These are phyloP conservation scores for Anseranas semipalmata DNA, from an alignment of 2,113 vertebrate species.

Conservation along the genomic window DNA sequence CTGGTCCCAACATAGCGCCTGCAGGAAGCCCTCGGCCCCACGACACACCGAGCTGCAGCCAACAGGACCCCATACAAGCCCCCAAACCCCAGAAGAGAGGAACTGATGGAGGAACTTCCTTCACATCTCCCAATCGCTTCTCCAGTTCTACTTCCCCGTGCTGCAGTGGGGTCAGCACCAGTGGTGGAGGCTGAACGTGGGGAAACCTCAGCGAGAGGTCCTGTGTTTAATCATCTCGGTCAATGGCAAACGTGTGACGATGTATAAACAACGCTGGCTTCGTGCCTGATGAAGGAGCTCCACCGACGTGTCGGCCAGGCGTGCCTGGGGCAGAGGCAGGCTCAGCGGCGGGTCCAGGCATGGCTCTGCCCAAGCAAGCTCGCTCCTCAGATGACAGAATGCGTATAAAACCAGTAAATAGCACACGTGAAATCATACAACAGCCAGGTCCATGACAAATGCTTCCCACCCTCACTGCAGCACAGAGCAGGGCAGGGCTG, in stretches of 20 bases:
- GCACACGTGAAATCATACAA: background rate
- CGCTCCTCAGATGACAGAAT: background rate
- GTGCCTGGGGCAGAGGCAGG: background rate
- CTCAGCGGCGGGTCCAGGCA: background rate
- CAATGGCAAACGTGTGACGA: rapidly evolving
- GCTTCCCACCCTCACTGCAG: background rate
- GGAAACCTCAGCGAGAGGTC: background rate
- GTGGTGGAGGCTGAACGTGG: background rate
- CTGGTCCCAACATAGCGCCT: background rate
- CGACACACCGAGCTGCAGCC: rapidly evolving
- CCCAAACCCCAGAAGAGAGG: background rate
- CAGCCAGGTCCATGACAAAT: rapidly evolving
- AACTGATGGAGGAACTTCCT: background rate
- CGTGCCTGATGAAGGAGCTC: too few species aligned
- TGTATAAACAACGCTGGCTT: background rate
- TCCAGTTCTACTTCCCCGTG: background rate
- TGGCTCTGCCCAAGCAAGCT: background rate
- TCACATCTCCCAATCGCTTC: background rate
- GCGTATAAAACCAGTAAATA: background rate
- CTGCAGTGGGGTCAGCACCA: too few species aligned
- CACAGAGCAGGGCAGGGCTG: background rate
- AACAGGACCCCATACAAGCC: background rate
- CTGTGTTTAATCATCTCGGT: rapidly evolving
- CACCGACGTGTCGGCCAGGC: rapidly evolving
- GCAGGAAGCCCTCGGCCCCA: background rate